Evolutionary conservation across 2,113 vertebrate genomes (phyloP).

Genomic region (Uria aalge): DNA sequence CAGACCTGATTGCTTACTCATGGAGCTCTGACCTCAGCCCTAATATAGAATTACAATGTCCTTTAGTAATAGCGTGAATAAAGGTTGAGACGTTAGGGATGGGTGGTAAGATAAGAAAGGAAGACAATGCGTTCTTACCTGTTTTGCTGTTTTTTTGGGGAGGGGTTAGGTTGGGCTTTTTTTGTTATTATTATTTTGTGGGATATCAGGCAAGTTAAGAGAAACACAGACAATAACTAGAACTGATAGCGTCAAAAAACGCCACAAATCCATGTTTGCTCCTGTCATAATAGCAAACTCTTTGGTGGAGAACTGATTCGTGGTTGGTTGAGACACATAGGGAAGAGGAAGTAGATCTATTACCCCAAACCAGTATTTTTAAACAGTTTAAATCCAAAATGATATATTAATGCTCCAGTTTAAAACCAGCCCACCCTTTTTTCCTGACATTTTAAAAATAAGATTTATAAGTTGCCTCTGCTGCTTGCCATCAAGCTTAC

Average conservation of each 20-base stretch:
- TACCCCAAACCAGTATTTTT: not conserved
- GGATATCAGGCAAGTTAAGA: not conserved
- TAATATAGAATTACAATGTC: not conserved
- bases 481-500: not conserved
- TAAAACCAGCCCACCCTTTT: not conserved
- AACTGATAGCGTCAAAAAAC: not conserved
- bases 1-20: not conserved
- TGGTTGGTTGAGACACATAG: not conserved
- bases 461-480: not conserved
- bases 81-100: not conserved
- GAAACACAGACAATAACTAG: not conserved
- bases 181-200: not conserved
- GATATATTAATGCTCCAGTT: not conserved
- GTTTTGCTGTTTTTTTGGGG: not conserved
- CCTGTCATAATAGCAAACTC: not conserved
- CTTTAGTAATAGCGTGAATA: not conserved
- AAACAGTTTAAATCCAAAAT: not conserved
- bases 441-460: not conserved
- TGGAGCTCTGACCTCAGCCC: not conserved
- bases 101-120: not conserved
- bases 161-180: rapidly evolving
- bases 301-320: not conserved
- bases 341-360: not conserved
- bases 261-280: not conserved
- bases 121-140: not conserved